These are phyloP conservation scores for Amphipoea oculea DNA, from an alignment of 2,888 invertebrate genomes.

Conservation along the genomic window DNA sequence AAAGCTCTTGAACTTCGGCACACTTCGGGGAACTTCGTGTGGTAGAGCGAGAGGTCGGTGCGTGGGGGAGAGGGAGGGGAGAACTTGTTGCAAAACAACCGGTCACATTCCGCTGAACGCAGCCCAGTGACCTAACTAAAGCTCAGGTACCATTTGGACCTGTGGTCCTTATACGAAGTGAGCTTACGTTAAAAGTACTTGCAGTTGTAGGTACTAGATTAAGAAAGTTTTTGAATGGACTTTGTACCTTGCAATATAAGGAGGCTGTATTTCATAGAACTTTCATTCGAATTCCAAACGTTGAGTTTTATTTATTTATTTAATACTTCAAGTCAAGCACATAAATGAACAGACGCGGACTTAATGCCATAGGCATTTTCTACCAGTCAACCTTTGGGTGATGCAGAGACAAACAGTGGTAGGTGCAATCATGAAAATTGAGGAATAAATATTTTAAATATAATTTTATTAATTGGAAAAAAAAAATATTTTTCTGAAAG, in stretches of 20 bases:
- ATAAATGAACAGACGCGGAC: too few relatives aligned
- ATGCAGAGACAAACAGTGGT: too few relatives aligned
- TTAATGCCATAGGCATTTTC: too few relatives aligned
- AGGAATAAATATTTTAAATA: too few relatives aligned
- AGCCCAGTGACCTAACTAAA: slow-evolving; percentile 90
- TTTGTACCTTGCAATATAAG: not conserved
- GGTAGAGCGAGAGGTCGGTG: slow-evolving; percentile 67
- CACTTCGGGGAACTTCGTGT: slow-evolving; percentile 70
- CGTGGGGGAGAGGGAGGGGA: slow-evolving; percentile 72
- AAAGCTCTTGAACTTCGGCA: slow-evolving; percentile 69
- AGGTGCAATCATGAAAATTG: too few relatives aligned
- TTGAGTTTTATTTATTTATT: too few relatives aligned
- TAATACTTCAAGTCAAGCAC: too few relatives aligned
- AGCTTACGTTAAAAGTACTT: slow-evolving; percentile 44
- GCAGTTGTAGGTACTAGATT: not conserved
- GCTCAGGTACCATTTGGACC: slow-evolving; percentile 70
- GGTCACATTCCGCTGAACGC: slow-evolving; percentile 84
- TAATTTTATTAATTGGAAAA: too few relatives aligned
- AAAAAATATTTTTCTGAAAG: not conserved
- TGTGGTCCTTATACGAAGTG: slow-evolving; percentile 52
- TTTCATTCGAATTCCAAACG: not conserved
- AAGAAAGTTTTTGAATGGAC: not conserved
- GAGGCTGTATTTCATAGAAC: not conserved
- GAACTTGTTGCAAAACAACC: slow-evolving; percentile 89
- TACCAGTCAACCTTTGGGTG: too few relatives aligned